Percentiles rank a stretch among this genome's conserved stretches.
phyloP scores from a whole-genome alignment of 2,797 vertebrate species.

The Perodicticus potto region DNA sequence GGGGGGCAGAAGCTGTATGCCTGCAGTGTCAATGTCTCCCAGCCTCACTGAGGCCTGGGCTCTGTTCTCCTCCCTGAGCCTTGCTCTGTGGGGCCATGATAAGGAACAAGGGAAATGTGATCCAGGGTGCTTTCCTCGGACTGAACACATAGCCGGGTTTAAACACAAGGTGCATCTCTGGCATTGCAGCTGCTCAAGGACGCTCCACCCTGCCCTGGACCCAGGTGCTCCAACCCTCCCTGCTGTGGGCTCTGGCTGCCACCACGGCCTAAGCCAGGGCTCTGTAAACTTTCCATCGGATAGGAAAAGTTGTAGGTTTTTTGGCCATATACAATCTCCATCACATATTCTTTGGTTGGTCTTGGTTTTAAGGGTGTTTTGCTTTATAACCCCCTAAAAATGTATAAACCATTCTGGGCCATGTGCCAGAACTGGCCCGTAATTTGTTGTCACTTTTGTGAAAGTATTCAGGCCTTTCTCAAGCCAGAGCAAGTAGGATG shows the following conservation, averaged over 20 bases:
- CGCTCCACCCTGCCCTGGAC: too few relatives aligned
- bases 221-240: neutral
- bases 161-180: neutral
- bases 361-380: too few relatives aligned
- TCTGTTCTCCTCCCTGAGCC: neutral
- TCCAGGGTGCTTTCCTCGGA: neutral
- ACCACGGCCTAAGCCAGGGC: neutral
- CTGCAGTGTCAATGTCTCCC: neutral
- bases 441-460: neutral
- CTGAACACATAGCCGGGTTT: neutral
- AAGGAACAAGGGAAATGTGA: neutral
- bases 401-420: neutral
- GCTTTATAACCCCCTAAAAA: neutral
- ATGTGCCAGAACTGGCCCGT: neutral
- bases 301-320: neutral
- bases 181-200: neutral
- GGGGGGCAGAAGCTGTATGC: accelerated
- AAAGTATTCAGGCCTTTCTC: neutral
- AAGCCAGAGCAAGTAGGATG: neutral
- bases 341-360: neutral
- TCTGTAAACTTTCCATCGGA: neutral
- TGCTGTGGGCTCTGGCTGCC: accelerated
- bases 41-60: neutral
- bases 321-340: neutral
- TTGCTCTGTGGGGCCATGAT: neutral